Evolutionary conservation across 2,797 vertebrate genomes (phyloP).

Genomic region (Gymnothorax reevesii): DNA sequence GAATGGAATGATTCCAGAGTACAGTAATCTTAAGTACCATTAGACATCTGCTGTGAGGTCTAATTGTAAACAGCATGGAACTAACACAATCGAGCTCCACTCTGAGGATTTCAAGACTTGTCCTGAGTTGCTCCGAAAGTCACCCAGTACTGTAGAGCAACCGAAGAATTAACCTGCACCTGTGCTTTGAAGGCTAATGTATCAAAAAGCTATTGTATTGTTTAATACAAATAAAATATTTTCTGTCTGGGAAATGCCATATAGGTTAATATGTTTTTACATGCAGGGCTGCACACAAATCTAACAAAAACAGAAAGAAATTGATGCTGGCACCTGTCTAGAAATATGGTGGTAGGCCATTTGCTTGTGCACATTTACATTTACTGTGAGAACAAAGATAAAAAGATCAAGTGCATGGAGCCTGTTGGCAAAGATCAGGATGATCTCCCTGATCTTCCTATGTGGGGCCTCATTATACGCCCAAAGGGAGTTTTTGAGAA

Average conservation of each 20-base stretch:
- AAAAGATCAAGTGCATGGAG: not conserved
- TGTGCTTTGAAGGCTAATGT: constrained; percentile 22
- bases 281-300: constrained; percentile 34
- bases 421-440: not conserved
- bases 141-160: constrained; percentile 28
- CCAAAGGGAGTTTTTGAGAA: not conserved
- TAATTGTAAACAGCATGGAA: constrained; percentile 8
- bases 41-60: not conserved
- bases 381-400: not conserved
- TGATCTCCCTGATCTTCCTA: not conserved
- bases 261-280: constrained; percentile 38
- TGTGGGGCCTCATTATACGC: not conserved
- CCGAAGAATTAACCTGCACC: constrained; percentile 34
- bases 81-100: not conserved
- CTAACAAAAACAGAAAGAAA: constrained; percentile 32
- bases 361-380: constrained; percentile 8
- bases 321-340: constrained; percentile 39
- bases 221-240: constrained; percentile 41
- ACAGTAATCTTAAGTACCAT: not conserved
- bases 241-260: constrained; percentile 28
- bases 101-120: not conserved
- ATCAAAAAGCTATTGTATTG: constrained; percentile 37
- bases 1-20: not conserved
- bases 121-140: constrained; percentile 5
- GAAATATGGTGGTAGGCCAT: constrained; percentile 28